A percentile compares a stretch with the other conserved stretches of the same genome.
These are phyloP conservation scores for Lethenteron camtschaticum DNA, from an alignment of 2,113 vertebrate species.

Conservation along the genomic window DNA sequence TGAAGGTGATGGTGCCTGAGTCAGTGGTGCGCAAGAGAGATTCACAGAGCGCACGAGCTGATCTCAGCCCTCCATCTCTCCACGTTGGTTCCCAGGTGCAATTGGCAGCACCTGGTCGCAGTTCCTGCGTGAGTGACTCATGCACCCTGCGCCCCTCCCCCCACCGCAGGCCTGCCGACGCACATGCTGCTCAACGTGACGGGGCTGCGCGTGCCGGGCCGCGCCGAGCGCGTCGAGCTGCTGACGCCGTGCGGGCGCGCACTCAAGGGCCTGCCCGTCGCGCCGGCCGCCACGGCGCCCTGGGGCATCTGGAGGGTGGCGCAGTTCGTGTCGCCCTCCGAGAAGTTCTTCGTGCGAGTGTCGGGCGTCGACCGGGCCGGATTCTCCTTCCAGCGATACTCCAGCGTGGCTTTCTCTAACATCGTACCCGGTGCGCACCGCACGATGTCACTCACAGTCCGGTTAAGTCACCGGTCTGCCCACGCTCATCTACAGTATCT, in stretches of 20 bases:
- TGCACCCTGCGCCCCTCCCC: not conserved
- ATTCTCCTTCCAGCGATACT: conserved; percentile 57
- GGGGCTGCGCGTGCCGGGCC: conserved; percentile 38
- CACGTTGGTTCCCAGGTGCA: no score
- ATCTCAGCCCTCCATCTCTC: no score
- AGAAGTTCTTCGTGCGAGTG: conserved; percentile 60
- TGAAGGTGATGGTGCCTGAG: no score
- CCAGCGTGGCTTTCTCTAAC: conserved; percentile 61
- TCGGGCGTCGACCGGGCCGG: conserved; percentile 46
- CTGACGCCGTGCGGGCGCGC: conserved; percentile 34
- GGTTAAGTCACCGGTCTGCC: not conserved
- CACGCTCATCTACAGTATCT: conserved; percentile 7
- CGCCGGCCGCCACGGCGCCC: conserved; percentile 27
- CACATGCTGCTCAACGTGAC: conserved; percentile 53
- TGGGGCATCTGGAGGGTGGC: conserved; percentile 43
- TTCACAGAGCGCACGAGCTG: no score
- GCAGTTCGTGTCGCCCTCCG: conserved; percentile 30
- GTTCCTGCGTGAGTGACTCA: no score
- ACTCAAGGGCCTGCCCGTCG: conserved; percentile 27
- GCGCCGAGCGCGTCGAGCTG: conserved; percentile 37
- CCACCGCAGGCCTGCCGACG: conserved; percentile 38
- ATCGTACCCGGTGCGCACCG: conserved; percentile 35
- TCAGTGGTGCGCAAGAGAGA: no score
- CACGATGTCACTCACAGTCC: no score
- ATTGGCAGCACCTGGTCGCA: no score